phyloP scores from a whole-genome alignment of 2,797 vertebrate genomes.

The Mastacembelus armatus region DNA sequence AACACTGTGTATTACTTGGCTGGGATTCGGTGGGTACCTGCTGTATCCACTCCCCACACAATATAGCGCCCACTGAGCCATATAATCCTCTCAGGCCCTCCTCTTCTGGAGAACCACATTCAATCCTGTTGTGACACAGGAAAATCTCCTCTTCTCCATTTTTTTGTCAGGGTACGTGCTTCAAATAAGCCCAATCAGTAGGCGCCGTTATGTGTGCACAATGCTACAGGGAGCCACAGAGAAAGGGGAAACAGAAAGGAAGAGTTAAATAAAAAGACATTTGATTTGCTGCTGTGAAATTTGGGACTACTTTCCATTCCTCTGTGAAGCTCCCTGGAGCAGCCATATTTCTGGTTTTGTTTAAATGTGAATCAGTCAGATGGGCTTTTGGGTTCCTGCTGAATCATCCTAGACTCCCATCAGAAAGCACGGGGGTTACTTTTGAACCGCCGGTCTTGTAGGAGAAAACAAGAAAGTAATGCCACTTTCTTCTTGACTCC shows the following conservation, averaged over 20 bases:
- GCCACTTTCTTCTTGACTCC: conserved; percentile 60
- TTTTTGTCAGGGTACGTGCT: conserved; percentile 60
- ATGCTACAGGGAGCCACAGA: conserved; percentile 49
- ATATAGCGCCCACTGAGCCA: conserved; percentile 76
- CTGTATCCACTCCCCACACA: conserved; percentile 76
- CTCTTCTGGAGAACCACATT: conserved; percentile 73
- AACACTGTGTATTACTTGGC: conserved; percentile 72
- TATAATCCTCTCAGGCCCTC: conserved; percentile 81
- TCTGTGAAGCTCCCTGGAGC: conserved; percentile 54
- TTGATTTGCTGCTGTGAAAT: conserved; percentile 69
- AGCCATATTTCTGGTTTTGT: conserved; percentile 66
- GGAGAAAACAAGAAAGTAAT: conserved; percentile 61
- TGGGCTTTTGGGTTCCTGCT: conserved; percentile 62
- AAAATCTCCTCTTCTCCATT: conserved; percentile 69
- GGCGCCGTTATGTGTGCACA: conserved; percentile 51
- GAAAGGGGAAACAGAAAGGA: conserved; percentile 30
- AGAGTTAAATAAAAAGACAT: conserved; percentile 66
- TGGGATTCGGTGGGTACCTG: conserved; percentile 72
- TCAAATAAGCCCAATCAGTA: conserved; percentile 75
- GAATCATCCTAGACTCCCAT: conserved; percentile 63
- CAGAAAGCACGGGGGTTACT: conserved; percentile 48
- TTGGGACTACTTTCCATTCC: conserved; percentile 61
- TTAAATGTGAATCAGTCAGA: conserved; percentile 70
- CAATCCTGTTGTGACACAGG: conserved; percentile 69
- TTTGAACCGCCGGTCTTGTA: conserved; percentile 52